Percentiles rank a stretch among this genome's conserved stretches.
Evolutionary conservation across 2,113 vertebrate genomes (phyloP).

Genomic region (Lota lota): DNA sequence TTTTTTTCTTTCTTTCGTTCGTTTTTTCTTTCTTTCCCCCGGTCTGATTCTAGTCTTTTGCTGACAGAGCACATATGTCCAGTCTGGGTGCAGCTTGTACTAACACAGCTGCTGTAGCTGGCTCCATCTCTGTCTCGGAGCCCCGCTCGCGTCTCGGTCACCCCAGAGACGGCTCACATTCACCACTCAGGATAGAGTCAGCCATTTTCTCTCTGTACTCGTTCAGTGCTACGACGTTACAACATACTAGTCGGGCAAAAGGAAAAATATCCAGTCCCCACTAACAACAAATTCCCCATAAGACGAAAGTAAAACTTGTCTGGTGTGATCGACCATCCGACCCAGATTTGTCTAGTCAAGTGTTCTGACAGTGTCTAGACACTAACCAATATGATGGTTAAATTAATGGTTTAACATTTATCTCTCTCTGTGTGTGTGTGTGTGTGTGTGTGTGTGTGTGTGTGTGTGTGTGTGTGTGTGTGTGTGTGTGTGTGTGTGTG

Average conservation of each 20-base stretch:
- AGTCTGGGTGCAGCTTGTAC: conserved; percentile 46
- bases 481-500: conserved; percentile 5
- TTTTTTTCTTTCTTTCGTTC: conserved; percentile 2
- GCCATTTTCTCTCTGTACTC: too few species aligned
- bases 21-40: not conserved
- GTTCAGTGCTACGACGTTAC: too few species aligned
- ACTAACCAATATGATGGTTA: not conserved
- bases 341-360: too few species aligned
- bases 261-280: too few species aligned
- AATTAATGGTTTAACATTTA: not conserved
- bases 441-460: too few species aligned
- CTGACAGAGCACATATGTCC: conserved; percentile 60
- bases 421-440: not conserved
- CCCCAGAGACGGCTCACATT: not conserved
- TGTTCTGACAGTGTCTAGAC: too few species aligned
- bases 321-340: too few species aligned
- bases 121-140: conserved; percentile 31
- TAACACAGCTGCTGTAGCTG: conserved; percentile 62
- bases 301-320: too few species aligned
- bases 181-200: too few species aligned
- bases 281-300: too few species aligned
- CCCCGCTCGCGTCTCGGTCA: not conserved
- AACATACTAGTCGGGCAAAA: too few species aligned
- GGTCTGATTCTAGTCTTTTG: conserved; percentile 29
- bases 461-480: too few species aligned